phyloP scores from a whole-genome alignment of 2,797 vertebrate species.

The Sebastes minor region DNA sequence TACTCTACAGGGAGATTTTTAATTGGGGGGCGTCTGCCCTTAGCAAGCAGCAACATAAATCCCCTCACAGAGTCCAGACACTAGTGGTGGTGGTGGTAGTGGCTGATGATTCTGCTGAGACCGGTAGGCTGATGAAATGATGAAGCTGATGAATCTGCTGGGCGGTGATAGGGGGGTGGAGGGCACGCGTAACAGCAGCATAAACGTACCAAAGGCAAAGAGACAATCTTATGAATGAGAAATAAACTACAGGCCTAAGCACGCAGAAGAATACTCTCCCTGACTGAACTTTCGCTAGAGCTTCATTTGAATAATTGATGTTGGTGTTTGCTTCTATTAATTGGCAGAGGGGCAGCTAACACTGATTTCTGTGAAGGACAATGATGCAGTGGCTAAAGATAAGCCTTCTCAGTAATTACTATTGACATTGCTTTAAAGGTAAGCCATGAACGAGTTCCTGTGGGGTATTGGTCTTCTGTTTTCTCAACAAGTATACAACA shows the following conservation, averaged over 20 bases:
- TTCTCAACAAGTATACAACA: slow-evolving; percentile 41
- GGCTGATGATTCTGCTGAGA: background rate
- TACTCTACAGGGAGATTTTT: background rate
- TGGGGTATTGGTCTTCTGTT: slow-evolving; percentile 41
- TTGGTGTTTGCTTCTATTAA: slow-evolving; percentile 69
- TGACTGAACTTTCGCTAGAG: background rate
- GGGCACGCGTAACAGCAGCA: background rate
- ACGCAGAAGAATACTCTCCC: background rate
- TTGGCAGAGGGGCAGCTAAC: slow-evolving; percentile 52
- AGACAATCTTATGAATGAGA: background rate
- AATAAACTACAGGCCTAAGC: background rate
- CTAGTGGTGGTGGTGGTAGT: background rate
- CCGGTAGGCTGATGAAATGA: background rate
- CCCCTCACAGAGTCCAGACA: background rate
- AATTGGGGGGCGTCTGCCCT: background rate
- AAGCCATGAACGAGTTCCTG: slow-evolving; percentile 62
- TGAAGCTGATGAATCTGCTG: background rate
- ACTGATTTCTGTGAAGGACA: slow-evolving; percentile 66
- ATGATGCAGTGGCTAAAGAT: slow-evolving; percentile 66
- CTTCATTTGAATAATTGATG: slow-evolving; percentile 58
- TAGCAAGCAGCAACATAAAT: background rate
- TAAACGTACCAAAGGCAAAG: no score
- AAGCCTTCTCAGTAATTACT: slow-evolving; percentile 79
- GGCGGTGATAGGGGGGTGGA: background rate
- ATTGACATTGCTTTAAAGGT: slow-evolving; percentile 79